Conservation (phyloP, 2,113 vertebrate genomes). For the Mirounga angustirostris region DNA sequence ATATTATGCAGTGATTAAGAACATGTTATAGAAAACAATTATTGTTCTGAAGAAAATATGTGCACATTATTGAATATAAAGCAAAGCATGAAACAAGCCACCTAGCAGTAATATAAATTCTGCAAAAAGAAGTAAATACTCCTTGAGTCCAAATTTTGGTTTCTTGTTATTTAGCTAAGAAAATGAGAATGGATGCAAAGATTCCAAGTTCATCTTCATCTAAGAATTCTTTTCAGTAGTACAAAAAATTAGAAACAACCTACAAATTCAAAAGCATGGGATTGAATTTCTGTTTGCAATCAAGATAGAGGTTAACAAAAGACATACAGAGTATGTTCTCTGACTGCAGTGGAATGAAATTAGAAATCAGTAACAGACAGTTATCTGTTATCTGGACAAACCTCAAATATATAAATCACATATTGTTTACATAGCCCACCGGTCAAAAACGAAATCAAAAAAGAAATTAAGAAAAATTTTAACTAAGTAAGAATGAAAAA, state of each 20-base stretch:
- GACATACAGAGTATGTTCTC: not conserved
- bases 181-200: slow-evolving; percentile 1
- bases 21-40: not conserved
- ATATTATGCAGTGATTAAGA: not conserved
- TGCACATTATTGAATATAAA: not conserved
- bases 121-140: not conserved
- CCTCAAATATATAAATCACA: not conserved
- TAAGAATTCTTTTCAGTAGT: not conserved
- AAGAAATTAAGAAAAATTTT: slow-evolving; percentile 2
- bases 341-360: not conserved
- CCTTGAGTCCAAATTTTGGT: not conserved
- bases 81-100: not conserved
- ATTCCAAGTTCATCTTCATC: not conserved
- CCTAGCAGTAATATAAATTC: not conserved
- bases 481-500: slow-evolving; percentile 29
- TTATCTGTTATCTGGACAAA: slow-evolving; percentile 28
- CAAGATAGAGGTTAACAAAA: slow-evolving; percentile 15
- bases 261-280: not conserved
- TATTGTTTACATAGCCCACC: not conserved
- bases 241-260: not conserved
- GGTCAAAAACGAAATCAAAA: not conserved
- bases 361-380: slow-evolving; percentile 16
- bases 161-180: slow-evolving; percentile 1
- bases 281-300: slow-evolving; percentile 19
- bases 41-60: not conserved